A percentile compares a stretch with the other conserved stretches of the same genome.
These are phyloP conservation scores for Zaprionus taronus DNA, from an alignment of 1,140 invertebrate species.

Conservation along the genomic window DNA sequence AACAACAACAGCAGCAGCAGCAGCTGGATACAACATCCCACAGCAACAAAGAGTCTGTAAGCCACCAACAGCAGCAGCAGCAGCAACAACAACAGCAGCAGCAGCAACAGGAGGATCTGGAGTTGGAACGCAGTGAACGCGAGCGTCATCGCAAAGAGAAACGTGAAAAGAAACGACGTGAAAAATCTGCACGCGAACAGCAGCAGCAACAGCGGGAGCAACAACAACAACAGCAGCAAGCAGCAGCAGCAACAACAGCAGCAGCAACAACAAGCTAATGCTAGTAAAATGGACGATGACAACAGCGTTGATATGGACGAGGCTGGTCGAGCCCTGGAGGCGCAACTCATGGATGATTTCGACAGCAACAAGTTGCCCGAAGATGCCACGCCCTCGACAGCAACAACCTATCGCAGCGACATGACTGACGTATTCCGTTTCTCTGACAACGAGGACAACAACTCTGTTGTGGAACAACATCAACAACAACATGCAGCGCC, in stretches of 20 bases:
- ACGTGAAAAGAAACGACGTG: conserved; percentile 89
- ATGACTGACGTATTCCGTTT: conserved; percentile 84
- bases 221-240: conserved; percentile 73
- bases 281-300: conserved; percentile 87
- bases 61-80: conserved; percentile 15
- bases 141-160: conserved; percentile 85
- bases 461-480: conserved; percentile 49
- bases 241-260: conserved; percentile 72
- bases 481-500: conserved; percentile 25
- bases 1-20: conserved; percentile 68
- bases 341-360: conserved; percentile 89
- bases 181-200: conserved; percentile 77
- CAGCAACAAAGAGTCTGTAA: conserved; percentile 48
- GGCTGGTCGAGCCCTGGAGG: conserved; percentile 91
- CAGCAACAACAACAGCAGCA: conserved; percentile 42
- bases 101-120: conserved; percentile 31
- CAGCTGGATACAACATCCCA: conserved; percentile 47
- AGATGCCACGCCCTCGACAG: conserved; percentile 77
- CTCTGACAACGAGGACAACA: conserved; percentile 85
- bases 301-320: conserved; percentile 92
- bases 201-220: conserved; percentile 62
- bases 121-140: conserved; percentile 62
- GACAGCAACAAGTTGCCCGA: conserved; percentile 79
- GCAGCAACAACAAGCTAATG: conserved; percentile 59
- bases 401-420: conserved; percentile 77